These are phyloP conservation scores for Cyclura pinguis DNA, from an alignment of 2,797 vertebrate species.

Conservation along the genomic window DNA sequence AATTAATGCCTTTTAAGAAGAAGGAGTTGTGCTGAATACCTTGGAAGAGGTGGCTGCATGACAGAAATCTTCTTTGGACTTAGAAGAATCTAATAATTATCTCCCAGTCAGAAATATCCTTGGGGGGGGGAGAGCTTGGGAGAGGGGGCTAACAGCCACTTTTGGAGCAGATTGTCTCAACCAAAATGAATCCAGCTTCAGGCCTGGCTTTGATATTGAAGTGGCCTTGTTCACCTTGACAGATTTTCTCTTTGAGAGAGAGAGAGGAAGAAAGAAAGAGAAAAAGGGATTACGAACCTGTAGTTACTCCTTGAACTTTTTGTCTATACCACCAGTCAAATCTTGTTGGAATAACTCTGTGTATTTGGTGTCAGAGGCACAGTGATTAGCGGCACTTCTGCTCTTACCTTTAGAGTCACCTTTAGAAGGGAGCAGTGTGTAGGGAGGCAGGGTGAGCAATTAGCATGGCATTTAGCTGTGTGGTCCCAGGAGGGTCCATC, in stretches of 20 bases:
- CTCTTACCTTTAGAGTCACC: background rate
- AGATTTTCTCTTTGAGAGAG: background rate
- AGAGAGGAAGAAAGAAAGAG: background rate
- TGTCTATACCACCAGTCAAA: background rate
- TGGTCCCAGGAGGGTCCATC: background rate
- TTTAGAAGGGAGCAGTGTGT: background rate
- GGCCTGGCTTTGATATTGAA: background rate
- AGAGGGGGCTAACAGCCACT: background rate
- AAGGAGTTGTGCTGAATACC: background rate
- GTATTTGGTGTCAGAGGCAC: background rate
- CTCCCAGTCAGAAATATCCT: too few species aligned
- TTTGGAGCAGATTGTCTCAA: background rate
- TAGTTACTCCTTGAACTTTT: background rate
- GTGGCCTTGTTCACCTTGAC: background rate
- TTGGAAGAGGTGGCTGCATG: background rate
- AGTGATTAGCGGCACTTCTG: background rate
- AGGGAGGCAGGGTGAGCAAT: background rate
- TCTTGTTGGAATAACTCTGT: background rate
- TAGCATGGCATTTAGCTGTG: background rate
- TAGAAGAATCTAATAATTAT: too few species aligned
- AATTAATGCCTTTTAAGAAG: background rate
- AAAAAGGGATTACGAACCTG: background rate
- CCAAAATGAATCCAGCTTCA: background rate
- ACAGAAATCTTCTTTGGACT: background rate
- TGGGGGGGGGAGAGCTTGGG: too few species aligned